Percentiles rank a stretch among this genome's conserved stretches.
Evolutionary conservation across 2,888 invertebrate genomes (phyloP).

Genomic region (Geophilus truncorum): DNA sequence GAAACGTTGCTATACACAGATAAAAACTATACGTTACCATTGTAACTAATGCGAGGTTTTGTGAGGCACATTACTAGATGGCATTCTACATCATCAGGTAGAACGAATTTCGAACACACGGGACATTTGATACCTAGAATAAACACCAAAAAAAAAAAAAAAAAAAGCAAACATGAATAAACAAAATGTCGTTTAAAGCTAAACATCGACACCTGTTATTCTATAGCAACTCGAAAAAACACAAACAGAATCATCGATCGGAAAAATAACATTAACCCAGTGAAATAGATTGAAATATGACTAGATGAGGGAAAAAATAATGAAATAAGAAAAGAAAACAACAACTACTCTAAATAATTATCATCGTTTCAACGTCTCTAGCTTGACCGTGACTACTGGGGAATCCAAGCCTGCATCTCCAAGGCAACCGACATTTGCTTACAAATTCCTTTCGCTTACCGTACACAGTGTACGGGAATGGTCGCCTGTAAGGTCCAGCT

Average conservation of each 20-base stretch:
- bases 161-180: conserved; percentile 39
- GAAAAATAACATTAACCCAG: background rate
- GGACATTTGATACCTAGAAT: conserved; percentile 99
- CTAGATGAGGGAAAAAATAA: background rate
- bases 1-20: too few species aligned
- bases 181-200: background rate
- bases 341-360: background rate
- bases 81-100: conserved; percentile 98
- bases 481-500: background rate
- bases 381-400: background rate
- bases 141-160: conserved; percentile 51
- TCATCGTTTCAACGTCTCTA: background rate
- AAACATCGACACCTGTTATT: background rate
- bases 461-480: conserved; percentile 23
- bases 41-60: conserved; percentile 96
- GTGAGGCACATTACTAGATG: conserved; percentile 99
- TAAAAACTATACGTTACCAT: conserved; percentile 61
- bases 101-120: conserved; percentile 95
- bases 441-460: conserved; percentile 19
- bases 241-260: background rate
- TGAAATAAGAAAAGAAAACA: background rate
- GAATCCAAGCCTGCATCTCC: background rate
- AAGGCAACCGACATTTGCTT: background rate
- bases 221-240: background rate
- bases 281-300: background rate